Evolutionary conservation across 2,113 vertebrate genomes (phyloP), one percentile per base, ranked within the genome.

Genomic region (Chlorodrepanis virens): DNA sequence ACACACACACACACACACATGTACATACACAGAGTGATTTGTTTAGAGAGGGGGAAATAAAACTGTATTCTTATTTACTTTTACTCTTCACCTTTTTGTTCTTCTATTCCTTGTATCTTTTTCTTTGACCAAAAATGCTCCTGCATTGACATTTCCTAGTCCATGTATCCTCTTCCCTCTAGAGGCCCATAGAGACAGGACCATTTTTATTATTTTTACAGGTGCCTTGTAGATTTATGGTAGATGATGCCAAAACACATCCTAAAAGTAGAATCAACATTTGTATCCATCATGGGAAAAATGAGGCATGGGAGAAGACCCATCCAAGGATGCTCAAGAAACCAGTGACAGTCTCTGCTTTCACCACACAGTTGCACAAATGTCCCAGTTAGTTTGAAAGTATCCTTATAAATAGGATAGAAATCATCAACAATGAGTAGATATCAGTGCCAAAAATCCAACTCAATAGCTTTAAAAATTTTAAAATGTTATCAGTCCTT

Each of bases 1-100:
- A 59, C 0, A 42, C 2, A 54, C 12, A 40, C 6, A 33, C 6
- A 59, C 0, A 42, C 2, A 54, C 12, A n/a, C 9, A n/a, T 23
- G 31, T 11, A 79, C 5, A 44, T 4, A n/a, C 6, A 42, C 9
- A 61, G 2, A 53, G 29, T 24, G 2, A 74, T 86, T 93, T 68
- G 24, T 65, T 94, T 76, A 50, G 31, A 84, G 25, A 49, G 25
- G 42, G 10, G 10, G 22, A 77, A 70, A 77, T 5, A 0, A 77
- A 77, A 50, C 7, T 24, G 3, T 24, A 22, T 70, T 63, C 45
- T 53, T 53, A n/a, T 20, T 37, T 42, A 47, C 25, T 72, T 92
- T 92, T 44, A 53, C 37, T 40, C 29, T 35, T 74, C 29, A 56
- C 33, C n/a, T 53, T 92, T 88, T 53, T 61, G 4, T 65, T 78